Evolutionary conservation across 2,888 invertebrate genomes (phyloP).

Genomic region (Elysia crispata): DNA sequence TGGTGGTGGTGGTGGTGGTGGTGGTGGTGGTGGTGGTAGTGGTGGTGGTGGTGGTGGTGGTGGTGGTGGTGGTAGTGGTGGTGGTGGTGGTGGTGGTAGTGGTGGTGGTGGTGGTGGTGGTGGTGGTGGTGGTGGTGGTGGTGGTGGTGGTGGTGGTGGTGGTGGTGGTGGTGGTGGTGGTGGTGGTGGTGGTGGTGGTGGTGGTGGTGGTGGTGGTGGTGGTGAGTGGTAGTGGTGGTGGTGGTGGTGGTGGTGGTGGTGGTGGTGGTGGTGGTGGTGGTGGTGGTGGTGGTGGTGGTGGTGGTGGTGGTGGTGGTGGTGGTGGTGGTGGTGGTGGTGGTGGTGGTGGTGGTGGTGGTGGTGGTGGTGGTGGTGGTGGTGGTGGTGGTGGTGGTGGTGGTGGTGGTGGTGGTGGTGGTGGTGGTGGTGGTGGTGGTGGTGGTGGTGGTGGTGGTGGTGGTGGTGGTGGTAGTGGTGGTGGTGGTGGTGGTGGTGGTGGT

Average conservation of each 20-base stretch:
- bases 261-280: conserved; percentile 9
- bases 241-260: conserved; percentile 9
- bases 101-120: background rate
- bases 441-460: conserved; percentile 4
- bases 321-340: conserved; percentile 4
- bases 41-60: background rate
- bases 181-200: conserved; percentile 9
- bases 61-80: background rate
- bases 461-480: conserved; percentile 1
- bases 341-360: conserved; percentile 1
- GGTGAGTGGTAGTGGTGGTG: too few species aligned
- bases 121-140: background rate
- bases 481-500: background rate
- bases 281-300: conserved; percentile 9
- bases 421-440: background rate
- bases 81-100: background rate
- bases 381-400: conserved; percentile 9
- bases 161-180: conserved; percentile 9
- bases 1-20: background rate
- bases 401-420: background rate
- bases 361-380: conserved; percentile 9
- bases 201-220: too few species aligned
- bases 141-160: conserved; percentile 4
- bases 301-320: conserved; percentile 9
- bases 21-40: background rate